Evolutionary conservation across 2,797 vertebrate species (phyloP).

Genomic region (Cephalopachus bancanus): DNA sequence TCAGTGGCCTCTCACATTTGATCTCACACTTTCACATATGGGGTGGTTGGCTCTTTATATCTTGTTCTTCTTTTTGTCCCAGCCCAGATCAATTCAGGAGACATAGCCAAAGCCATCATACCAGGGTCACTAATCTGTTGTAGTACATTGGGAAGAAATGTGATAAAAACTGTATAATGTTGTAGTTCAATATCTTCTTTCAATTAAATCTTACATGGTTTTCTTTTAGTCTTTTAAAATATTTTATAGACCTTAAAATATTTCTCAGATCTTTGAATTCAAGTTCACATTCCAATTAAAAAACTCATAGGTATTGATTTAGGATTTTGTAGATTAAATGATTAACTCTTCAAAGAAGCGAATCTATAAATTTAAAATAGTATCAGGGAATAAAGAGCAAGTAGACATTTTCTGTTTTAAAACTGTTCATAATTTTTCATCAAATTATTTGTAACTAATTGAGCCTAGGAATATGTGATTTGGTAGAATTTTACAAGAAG

Average conservation of each 20-base stretch:
- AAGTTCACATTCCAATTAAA: neutral
- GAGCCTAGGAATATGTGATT: neutral
- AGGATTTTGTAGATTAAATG: neutral
- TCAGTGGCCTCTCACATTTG: neutral
- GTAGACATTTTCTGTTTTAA: neutral
- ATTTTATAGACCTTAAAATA: neutral
- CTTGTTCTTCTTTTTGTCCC: neutral
- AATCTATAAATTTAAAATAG: neutral
- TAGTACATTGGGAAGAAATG: neutral
- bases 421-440: neutral
- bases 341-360: neutral
- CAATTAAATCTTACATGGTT: neutral
- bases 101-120: neutral
- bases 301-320: neutral
- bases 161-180: neutral
- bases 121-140: neutral
- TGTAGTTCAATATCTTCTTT: neutral
- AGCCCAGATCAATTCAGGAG: neutral
- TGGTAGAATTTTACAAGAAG: neutral
- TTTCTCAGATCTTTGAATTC: constrained; percentile 20
- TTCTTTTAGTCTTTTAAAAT: neutral
- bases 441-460: neutral
- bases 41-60: neutral
- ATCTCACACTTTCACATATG: accelerated
- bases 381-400: neutral